Conservation (phyloP, 2,888 invertebrate species). For the Rhimphoctona megacephalus region DNA sequence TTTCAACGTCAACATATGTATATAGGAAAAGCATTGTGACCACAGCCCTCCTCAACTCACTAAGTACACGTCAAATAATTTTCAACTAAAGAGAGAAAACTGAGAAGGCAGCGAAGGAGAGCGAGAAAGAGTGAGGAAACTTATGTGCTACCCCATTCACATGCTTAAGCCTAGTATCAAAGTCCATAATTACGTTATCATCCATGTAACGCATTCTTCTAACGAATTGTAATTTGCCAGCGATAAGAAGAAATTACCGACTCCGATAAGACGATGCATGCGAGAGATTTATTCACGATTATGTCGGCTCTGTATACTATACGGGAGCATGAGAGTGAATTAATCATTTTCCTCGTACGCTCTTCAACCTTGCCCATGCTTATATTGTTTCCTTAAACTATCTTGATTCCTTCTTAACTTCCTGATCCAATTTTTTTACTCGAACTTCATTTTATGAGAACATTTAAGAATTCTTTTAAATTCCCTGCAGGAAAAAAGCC, state of each 20-base stretch:
- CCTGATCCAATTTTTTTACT: background rate
- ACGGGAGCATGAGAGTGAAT: constrained; percentile 15
- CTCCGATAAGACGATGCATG: constrained; percentile 65
- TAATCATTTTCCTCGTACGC: constrained; percentile 59
- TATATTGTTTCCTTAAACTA: constrained; percentile 27
- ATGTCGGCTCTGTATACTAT: constrained; percentile 31
- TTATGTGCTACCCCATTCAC: constrained; percentile 33
- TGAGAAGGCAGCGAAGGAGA: background rate
- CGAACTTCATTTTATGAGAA: too few relatives aligned
- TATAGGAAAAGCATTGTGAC: background rate
- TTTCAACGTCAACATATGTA: constrained; percentile 47
- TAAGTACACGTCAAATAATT: constrained; percentile 49
- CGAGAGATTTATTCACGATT: constrained; percentile 59
- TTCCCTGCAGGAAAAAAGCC: too few relatives aligned
- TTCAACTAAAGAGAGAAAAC: constrained; percentile 34
- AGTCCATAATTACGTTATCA: constrained; percentile 80
- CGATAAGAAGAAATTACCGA: constrained; percentile 77
- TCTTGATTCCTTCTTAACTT: background rate
- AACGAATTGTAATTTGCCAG: constrained; percentile 79
- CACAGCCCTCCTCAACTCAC: background rate
- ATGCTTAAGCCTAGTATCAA: constrained; percentile 54
- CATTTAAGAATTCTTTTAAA: too few relatives aligned
- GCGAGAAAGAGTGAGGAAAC: constrained; percentile 6
- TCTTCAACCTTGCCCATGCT: constrained; percentile 25
- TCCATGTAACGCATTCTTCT: constrained; percentile 76